Evolutionary conservation across 2,888 invertebrate genomes (phyloP).

Genomic region (Xanthorhoe spadicearia): DNA sequence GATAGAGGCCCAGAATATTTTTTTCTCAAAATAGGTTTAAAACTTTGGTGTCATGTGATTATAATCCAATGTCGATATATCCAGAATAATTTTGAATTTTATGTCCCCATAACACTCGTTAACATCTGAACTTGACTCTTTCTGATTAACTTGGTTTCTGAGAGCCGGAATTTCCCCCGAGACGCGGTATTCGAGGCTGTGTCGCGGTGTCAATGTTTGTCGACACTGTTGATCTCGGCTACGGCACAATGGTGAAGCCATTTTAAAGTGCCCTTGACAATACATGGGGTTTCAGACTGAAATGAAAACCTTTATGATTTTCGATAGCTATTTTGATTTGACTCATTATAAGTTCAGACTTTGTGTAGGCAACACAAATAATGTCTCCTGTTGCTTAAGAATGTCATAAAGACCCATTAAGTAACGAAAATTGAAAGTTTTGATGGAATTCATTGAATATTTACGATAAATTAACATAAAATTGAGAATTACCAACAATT

Average conservation of each 20-base stretch:
- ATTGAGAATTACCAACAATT: no score
- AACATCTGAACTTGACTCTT: slow-evolving; percentile 43
- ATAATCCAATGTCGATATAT: neutral
- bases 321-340: neutral
- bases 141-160: slow-evolving; percentile 59
- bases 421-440: no score
- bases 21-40: neutral
- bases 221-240: slow-evolving; percentile 48
- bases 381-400: no score
- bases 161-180: slow-evolving; percentile 64
- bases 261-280: slow-evolving; percentile 38
- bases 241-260: slow-evolving; percentile 38
- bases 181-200: slow-evolving; percentile 55
- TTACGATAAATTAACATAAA: no score
- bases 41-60: neutral
- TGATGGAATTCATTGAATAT: no score
- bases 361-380: no score
- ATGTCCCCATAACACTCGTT: neutral
- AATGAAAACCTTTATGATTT: neutral
- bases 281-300: slow-evolving; percentile 13
- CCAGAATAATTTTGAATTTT: neutral
- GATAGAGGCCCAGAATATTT: no score
- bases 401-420: no score
- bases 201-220: slow-evolving; percentile 61
- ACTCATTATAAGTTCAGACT: neutral